Percentiles rank a stretch among this genome's conserved stretches.
Conservation (phyloP, 1,140 invertebrate genomes). For the Ladona fulva region DNA sequence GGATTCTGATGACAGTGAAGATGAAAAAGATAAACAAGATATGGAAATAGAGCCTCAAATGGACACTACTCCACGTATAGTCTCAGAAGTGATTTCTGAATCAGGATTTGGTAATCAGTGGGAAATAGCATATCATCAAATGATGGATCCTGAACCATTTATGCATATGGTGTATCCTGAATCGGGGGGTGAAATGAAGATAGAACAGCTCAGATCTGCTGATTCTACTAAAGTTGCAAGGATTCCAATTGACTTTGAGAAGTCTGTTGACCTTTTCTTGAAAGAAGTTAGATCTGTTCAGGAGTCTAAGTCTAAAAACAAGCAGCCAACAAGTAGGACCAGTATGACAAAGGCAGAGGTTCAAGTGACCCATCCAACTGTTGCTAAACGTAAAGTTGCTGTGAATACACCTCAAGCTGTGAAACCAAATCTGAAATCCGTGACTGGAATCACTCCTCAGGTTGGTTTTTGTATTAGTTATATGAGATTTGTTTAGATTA, state of each 20-base stretch:
- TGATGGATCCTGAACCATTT: no score
- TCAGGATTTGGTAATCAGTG: no score
- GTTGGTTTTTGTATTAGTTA: not conserved
- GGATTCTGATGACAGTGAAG: conserved; percentile 34
- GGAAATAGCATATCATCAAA: no score
- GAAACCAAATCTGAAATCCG: not conserved
- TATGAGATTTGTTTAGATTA: no score
- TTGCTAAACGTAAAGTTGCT: not conserved
- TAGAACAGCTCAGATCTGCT: conserved; percentile 20
- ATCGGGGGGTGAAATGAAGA: conserved; percentile 14
- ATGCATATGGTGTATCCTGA: not conserved
- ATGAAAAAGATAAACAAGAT: conserved; percentile 27
- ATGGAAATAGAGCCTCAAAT: not conserved
- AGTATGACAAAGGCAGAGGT: not conserved
- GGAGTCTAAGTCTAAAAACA: conserved; percentile 25
- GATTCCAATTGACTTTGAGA: conserved; percentile 33
- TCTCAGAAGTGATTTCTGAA: no score
- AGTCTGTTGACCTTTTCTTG: conserved; percentile 35
- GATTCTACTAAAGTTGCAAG: not conserved
- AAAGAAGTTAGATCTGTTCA: conserved; percentile 33
- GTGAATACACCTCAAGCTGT: not conserved
- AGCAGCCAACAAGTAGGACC: not conserved
- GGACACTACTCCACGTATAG: no score
- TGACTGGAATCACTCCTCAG: not conserved
- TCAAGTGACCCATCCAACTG: not conserved